A percentile compares a stretch with the other conserved stretches of the same genome.
These are phyloP conservation scores for Eupithecia vulgata DNA, from an alignment of 2,888 invertebrate species.

Conservation along the genomic window DNA sequence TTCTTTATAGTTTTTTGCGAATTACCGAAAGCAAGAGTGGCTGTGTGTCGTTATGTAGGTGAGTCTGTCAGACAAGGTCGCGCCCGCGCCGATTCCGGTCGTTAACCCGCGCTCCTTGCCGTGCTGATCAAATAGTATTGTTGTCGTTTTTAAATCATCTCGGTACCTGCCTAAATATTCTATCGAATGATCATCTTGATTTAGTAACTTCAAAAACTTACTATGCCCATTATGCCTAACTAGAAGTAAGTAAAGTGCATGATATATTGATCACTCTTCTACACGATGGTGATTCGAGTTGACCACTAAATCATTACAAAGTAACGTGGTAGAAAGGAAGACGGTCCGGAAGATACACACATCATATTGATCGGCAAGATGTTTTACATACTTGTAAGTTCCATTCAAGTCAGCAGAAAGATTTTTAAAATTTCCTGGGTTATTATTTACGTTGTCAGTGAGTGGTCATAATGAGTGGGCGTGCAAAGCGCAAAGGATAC, in stretches of 20 bases:
- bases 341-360: neutral
- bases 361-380: neutral
- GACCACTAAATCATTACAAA: neutral
- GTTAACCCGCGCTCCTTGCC: slow-evolving; percentile 68
- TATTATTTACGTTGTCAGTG: neutral
- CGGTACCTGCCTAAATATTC: slow-evolving; percentile 8
- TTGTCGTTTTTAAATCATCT: slow-evolving; percentile 53
- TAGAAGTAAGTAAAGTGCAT: neutral
- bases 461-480: slow-evolving; percentile 62
- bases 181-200: neutral
- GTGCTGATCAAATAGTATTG: slow-evolving; percentile 54
- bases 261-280: neutral
- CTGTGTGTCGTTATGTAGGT: slow-evolving; percentile 79
- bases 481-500: slow-evolving; percentile 76
- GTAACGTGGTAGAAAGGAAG: neutral
- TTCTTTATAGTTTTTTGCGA: slow-evolving; percentile 72
- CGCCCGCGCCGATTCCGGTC: slow-evolving; percentile 82
- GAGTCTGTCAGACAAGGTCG: slow-evolving; percentile 81
- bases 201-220: neutral
- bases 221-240: neutral
- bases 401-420: neutral
- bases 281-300: neutral
- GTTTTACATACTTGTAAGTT: neutral
- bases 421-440: neutral
- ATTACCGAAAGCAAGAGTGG: slow-evolving; percentile 83